Evolutionary conservation across 2,113 vertebrate genomes (phyloP).

Genomic region (Poeciliopsis retropinna): DNA sequence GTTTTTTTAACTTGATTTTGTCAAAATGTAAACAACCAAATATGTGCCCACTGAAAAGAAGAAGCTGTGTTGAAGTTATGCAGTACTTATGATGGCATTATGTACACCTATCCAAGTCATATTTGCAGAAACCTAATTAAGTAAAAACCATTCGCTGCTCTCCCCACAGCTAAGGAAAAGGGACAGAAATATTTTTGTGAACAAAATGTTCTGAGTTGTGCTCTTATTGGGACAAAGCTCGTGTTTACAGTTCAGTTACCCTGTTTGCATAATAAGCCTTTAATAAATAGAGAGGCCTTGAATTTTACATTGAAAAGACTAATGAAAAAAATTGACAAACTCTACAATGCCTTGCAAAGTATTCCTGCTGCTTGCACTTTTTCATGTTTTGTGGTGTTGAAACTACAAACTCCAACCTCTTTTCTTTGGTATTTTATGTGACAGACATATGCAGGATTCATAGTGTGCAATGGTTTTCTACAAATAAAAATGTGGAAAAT

Average conservation of each 20-base stretch:
- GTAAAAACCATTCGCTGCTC: slow-evolving; percentile 78
- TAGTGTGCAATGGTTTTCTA: neutral
- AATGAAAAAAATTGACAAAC: slow-evolving; percentile 19
- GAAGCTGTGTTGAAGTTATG: slow-evolving; percentile 38
- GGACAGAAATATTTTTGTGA: slow-evolving; percentile 56
- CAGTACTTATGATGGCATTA: slow-evolving; percentile 75
- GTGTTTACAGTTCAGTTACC: slow-evolving; percentile 48
- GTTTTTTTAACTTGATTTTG: slow-evolving; percentile 25
- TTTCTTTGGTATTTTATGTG: neutral
- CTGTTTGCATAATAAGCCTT: slow-evolving; percentile 54
- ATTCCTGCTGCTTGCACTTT: neutral
- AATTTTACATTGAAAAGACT: slow-evolving; percentile 49
- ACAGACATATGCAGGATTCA: neutral
- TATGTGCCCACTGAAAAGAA: slow-evolving; percentile 27
- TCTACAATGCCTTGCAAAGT: neutral
- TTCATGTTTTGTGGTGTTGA: neutral
- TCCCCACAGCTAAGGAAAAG: slow-evolving; percentile 78
- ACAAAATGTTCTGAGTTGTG: slow-evolving; percentile 51
- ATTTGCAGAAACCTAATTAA: slow-evolving; percentile 74
- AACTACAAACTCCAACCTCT: neutral
- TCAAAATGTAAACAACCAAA: slow-evolving; percentile 49
- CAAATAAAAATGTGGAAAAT: neutral
- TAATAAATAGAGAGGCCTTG: slow-evolving; percentile 47
- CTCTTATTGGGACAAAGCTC: slow-evolving; percentile 41
- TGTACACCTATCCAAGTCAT: slow-evolving; percentile 74